Evolutionary conservation across 2,888 invertebrate species (phyloP).

Genomic region (Cerceris ruficornis): DNA sequence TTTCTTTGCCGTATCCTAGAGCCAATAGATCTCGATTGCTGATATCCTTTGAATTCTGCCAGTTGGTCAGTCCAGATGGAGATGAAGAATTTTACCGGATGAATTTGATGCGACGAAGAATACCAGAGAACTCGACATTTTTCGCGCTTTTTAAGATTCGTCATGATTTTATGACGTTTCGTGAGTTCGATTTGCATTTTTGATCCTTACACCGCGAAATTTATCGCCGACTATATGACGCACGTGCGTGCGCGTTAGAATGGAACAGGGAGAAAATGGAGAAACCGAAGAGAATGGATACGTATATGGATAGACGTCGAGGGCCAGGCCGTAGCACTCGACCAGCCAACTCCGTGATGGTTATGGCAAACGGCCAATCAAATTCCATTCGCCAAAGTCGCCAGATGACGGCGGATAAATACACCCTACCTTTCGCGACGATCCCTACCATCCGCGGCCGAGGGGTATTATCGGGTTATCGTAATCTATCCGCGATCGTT

Average conservation of each 20-base stretch:
- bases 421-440: constrained; percentile 44
- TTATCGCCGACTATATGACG: constrained; percentile 37
- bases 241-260: constrained; percentile 52
- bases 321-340: constrained; percentile 34
- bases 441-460: constrained; percentile 42
- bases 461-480: constrained; percentile 33
- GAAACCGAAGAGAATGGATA: constrained; percentile 59
- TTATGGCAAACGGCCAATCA: constrained; percentile 75
- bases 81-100: no score
- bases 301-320: constrained; percentile 43
- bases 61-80: constrained; percentile 24
- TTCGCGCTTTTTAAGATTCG: background rate
- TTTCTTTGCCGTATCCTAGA: constrained; percentile 49
- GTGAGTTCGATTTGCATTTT: constrained; percentile 48
- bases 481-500: constrained; percentile 44
- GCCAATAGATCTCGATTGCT: constrained; percentile 63
- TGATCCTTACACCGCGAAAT: constrained; percentile 45
- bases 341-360: constrained; percentile 62
- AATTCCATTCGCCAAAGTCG: constrained; percentile 67
- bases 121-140: no score
- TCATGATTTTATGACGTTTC: constrained; percentile 8
- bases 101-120: no score
- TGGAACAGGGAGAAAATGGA: constrained; percentile 61
- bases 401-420: constrained; percentile 67
- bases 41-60: constrained; percentile 43